phyloP scores from a whole-genome alignment of 2,113 vertebrate species.

The Asarcornis scutulata region DNA sequence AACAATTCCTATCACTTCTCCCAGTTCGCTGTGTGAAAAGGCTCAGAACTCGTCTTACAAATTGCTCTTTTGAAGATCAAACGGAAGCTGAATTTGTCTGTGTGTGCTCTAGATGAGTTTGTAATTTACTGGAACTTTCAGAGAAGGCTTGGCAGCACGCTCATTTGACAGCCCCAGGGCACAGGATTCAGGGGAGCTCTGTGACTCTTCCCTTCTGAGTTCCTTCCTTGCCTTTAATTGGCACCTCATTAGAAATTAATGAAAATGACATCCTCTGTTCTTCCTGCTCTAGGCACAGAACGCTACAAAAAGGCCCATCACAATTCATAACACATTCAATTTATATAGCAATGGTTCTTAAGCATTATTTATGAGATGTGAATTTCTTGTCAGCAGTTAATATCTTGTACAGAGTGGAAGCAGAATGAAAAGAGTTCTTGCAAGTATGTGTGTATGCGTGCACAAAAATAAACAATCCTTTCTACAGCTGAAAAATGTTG shows the following conservation, averaged over 20 bases:
- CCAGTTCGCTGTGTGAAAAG: constrained; percentile 68
- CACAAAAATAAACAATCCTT: constrained; percentile 49
- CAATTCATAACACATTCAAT: constrained; percentile 84
- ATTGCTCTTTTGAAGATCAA: constrained; percentile 89
- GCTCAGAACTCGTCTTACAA: constrained; percentile 83
- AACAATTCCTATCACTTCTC: constrained; percentile 81
- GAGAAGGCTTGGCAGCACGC: constrained; percentile 65
- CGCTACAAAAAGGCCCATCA: constrained; percentile 82
- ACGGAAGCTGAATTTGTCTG: constrained; percentile 77
- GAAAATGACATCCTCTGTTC: constrained; percentile 87
- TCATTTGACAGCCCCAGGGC: constrained; percentile 75
- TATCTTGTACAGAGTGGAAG: constrained; percentile 73
- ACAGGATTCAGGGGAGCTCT: constrained; percentile 76
- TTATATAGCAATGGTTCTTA: constrained; percentile 81
- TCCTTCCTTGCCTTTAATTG: constrained; percentile 83
- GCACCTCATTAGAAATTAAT: constrained; percentile 89
- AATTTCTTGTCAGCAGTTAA: constrained; percentile 85
- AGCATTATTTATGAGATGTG: constrained; percentile 86
- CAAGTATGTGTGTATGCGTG: background rate
- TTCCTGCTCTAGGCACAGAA: constrained; percentile 79
- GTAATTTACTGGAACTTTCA: constrained; percentile 82
- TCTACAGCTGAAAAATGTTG: constrained; percentile 48
- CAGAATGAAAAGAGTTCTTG: constrained; percentile 52
- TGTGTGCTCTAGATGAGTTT: constrained; percentile 75
- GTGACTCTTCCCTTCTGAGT: constrained; percentile 78